These are phyloP conservation scores for Cynopterus brachyotis DNA, from an alignment of 2,113 vertebrate genomes.

Conservation along the genomic window DNA sequence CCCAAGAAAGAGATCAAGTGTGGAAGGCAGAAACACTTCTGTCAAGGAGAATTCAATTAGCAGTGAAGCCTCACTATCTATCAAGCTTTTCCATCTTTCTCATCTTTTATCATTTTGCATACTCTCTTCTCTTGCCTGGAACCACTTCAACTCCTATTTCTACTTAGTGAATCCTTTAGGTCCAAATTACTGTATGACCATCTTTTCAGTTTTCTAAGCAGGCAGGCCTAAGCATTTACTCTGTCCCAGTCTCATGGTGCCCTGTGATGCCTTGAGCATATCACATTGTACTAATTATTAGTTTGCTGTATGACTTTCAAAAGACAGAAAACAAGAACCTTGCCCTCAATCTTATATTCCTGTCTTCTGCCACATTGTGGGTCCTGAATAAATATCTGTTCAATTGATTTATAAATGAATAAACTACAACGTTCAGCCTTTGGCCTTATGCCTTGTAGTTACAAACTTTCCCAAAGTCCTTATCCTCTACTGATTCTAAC, in stretches of 20 bases:
- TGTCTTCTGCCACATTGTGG: neutral
- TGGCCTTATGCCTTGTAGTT: neutral
- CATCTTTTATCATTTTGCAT: neutral
- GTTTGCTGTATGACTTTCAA: neutral
- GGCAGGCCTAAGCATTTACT: neutral
- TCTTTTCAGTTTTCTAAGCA: neutral
- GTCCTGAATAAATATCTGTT: neutral
- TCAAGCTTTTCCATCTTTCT: neutral
- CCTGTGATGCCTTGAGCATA: neutral
- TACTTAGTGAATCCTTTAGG: neutral
- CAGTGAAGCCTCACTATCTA: neutral
- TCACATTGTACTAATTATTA: neutral
- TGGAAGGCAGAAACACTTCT: neutral
- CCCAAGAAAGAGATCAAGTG: neutral
- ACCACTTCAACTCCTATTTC: neutral
- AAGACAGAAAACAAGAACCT: neutral
- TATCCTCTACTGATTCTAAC: neutral
- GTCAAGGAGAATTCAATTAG: neutral
- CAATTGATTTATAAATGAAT: neutral
- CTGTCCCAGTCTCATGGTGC: neutral
- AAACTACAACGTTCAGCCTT: neutral
- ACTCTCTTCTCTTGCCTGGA: neutral
- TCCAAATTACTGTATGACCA: neutral
- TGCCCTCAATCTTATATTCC: neutral
- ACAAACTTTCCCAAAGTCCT: neutral